Conservation (phyloP, 2,113 vertebrate species). For the Dromiciops gliroides region DNA sequence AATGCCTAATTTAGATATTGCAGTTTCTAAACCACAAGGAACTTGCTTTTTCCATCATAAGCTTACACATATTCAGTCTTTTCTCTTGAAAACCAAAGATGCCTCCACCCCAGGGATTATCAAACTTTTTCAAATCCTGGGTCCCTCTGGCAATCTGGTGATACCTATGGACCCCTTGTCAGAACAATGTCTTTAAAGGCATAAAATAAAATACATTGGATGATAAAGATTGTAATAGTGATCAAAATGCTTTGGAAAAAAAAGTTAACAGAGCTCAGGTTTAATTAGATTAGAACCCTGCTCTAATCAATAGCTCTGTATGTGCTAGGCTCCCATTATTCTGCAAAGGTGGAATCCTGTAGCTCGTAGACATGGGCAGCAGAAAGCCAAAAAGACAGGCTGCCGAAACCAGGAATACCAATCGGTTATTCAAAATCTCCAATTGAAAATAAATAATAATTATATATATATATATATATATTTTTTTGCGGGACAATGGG, state of each 20-base stretch:
- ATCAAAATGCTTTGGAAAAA: background rate
- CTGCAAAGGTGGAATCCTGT: background rate
- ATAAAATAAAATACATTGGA: background rate
- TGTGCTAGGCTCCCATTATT: background rate
- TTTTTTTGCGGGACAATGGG: too few relatives aligned
- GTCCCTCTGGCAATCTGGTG: background rate
- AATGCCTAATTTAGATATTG: conserved; percentile 2
- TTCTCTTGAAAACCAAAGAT: background rate
- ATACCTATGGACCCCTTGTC: too few relatives aligned
- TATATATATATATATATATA: too few relatives aligned
- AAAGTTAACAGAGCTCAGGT: background rate
- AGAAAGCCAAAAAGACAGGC: background rate
- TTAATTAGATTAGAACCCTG: background rate
- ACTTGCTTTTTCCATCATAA: background rate
- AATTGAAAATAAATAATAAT: background rate
- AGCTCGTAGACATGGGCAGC: background rate
- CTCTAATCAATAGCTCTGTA: background rate
- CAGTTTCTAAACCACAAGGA: background rate
- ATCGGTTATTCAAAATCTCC: background rate
- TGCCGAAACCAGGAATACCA: background rate
- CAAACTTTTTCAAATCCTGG: background rate
- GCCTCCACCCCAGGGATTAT: background rate
- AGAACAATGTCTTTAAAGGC: background rate
- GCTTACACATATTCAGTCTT: background rate
- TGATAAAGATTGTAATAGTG: background rate